Percentiles rank a stretch among this genome's conserved stretches.
phyloP scores from a whole-genome alignment of 2,797 vertebrate species.

The Catharus ustulatus region DNA sequence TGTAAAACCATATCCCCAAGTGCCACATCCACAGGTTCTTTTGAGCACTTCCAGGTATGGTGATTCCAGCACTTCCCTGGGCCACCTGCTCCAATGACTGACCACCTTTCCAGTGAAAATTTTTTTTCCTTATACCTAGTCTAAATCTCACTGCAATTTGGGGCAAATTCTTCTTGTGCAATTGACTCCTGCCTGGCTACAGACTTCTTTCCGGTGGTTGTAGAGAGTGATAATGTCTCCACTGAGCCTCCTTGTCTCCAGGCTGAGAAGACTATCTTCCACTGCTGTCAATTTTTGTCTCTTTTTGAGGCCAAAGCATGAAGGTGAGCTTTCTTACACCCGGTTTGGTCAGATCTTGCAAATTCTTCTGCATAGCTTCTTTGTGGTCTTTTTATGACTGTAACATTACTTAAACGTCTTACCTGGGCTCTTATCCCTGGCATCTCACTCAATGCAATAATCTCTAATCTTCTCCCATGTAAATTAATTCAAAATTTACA shows the following conservation, averaged over 20 bases:
- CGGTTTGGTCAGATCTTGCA: not conserved
- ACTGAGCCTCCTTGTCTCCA: not conserved
- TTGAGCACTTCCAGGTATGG: not conserved
- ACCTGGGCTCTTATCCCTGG: not conserved
- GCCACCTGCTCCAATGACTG: not conserved
- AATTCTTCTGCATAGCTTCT: not conserved
- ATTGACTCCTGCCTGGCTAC: not conserved
- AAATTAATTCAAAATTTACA: not conserved
- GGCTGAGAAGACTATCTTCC: not conserved
- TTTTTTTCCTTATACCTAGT: not conserved
- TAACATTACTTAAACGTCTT: not conserved
- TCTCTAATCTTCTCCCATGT: not conserved
- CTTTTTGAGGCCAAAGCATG: not conserved
- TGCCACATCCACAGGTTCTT: not conserved
- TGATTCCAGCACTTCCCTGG: not conserved
- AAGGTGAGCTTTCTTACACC: not conserved
- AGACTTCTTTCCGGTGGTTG: not conserved
- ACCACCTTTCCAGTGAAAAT: not conserved
- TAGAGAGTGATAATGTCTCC: not conserved
- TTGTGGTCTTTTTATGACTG: not conserved
- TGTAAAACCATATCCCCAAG: not conserved
- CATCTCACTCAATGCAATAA: not conserved
- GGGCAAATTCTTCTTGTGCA: not conserved
- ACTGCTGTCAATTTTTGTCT: not conserved
- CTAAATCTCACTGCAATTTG: not conserved